Evolutionary conservation across 2,113 vertebrate genomes (phyloP).

Genomic region (Numenius arquata): DNA sequence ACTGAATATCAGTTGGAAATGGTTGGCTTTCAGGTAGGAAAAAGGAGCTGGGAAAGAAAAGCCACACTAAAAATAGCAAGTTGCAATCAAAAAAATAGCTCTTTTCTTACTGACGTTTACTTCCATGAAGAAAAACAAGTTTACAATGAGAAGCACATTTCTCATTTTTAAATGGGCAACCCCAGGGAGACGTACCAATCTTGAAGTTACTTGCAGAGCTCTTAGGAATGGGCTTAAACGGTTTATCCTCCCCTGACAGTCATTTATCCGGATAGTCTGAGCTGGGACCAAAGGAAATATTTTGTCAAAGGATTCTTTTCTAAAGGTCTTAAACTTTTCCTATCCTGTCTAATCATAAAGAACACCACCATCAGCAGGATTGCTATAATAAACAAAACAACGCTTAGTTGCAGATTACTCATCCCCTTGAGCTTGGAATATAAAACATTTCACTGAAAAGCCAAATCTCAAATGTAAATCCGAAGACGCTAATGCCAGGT

Average conservation of each 20-base stretch:
- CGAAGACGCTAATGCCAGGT: background rate
- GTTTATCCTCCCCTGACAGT: background rate
- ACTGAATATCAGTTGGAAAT: background rate
- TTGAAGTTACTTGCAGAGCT: accelerated
- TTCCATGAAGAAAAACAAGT: background rate
- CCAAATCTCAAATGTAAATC: background rate
- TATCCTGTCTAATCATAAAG: background rate
- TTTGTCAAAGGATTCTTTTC: background rate
- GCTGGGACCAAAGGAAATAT: background rate
- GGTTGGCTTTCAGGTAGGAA: background rate
- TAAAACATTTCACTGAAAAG: background rate
- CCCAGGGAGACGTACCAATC: background rate
- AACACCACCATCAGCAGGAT: background rate
- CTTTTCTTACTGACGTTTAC: background rate
- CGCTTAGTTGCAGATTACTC: background rate
- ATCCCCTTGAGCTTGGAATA: background rate
- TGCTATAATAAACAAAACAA: background rate
- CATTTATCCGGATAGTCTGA: background rate
- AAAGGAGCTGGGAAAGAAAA: background rate
- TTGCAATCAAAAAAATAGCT: background rate
- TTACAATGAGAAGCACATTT: background rate
- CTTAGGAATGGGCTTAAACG: background rate
- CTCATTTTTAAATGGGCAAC: background rate
- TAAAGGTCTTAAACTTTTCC: background rate
- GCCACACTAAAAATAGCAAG: background rate